Evolutionary conservation across 35 echinoderm and acorn worm species (phyloP).

Genomic region (Lytechinus variegatus): DNA sequence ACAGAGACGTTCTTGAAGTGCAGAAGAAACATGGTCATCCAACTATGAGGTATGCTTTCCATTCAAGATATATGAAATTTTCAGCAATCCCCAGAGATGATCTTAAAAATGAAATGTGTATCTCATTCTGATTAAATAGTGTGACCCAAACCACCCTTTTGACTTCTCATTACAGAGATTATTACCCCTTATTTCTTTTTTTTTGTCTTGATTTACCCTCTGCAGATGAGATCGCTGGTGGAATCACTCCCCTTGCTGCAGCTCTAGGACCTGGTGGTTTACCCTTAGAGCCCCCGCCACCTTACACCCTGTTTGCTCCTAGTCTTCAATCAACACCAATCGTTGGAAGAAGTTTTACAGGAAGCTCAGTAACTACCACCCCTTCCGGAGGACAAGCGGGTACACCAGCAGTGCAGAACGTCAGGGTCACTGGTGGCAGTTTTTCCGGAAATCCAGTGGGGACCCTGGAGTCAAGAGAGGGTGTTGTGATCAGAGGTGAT

Average conservation of each 20-base stretch:
- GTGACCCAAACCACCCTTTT: no score
- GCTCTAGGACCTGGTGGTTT: neutral
- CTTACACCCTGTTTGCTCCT: conserved; percentile 38
- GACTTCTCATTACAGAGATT: no score
- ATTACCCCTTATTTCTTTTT: no score
- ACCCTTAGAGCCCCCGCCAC: conserved; percentile 11
- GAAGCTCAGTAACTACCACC: neutral
- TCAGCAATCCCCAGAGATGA: no score
- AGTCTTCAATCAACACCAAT: conserved; percentile 15
- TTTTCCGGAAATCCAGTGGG: neutral
- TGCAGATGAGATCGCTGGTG: conserved; percentile 19
- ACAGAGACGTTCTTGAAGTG: no score
- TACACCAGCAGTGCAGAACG: neutral
- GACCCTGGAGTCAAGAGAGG: neutral
- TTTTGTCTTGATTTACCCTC: neutral
- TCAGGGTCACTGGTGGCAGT: neutral
- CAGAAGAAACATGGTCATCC: no score
- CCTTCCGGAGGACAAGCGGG: neutral
- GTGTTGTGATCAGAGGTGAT: neutral
- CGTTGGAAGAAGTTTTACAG: neutral
- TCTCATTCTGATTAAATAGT: no score
- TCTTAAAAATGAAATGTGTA: no score
- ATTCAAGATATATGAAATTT: no score
- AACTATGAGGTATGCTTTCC: no score
- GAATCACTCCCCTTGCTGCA: neutral